Evolutionary conservation across 2,113 vertebrate species (phyloP), one percentile per base, ranked within the genome.

Genomic region (Eonycteris spelaea): DNA sequence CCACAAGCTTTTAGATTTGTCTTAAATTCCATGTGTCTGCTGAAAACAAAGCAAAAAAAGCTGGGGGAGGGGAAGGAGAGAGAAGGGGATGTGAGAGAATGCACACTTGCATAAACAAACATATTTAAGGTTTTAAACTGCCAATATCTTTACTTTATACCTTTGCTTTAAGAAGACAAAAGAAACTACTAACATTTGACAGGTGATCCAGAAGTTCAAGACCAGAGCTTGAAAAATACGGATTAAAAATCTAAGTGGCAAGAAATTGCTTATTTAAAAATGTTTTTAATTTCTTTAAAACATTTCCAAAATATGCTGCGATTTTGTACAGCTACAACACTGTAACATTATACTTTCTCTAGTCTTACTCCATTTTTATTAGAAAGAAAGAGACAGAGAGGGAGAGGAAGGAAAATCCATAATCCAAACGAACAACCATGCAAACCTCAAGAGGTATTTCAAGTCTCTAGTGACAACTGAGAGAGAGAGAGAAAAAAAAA

Each of bases 361-460:
- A 30, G 53, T 22, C 14, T 53, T 68, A 45, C 38, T 51, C n/a
- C 43, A 74, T 43, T 77, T 93, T 95, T 55, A 65, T 43, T 53
- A 68, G 68, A n/a, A 45, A 38, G 40, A 70, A 5, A n/a, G 7
- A 88, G 10, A 12, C 2, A 45, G 38, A 57, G 3, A 22, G n/a
- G 1, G 13, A 30, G 45, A 74, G 35, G 38, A 48, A 30, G 45
- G 22, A 78, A 92, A 87, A 82, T 70, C 48, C 91, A 86, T 30
- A 89, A 88, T 51, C 75, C 78, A 94, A 86, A 96, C 90, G 33
- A 95, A 87, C 94, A 82, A 88, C 35, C 74, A 28, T 19, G 10
- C 61, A 91, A 89, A 80, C 86, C 97, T 95, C 97, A 93, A 78
- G 97, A 93, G 96, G 55, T 57, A 83, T 63, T 51, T 45, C 43